Evolutionary conservation across 2,888 invertebrate species (phyloP).

Genomic region (Leptogaster cylindrica): DNA sequence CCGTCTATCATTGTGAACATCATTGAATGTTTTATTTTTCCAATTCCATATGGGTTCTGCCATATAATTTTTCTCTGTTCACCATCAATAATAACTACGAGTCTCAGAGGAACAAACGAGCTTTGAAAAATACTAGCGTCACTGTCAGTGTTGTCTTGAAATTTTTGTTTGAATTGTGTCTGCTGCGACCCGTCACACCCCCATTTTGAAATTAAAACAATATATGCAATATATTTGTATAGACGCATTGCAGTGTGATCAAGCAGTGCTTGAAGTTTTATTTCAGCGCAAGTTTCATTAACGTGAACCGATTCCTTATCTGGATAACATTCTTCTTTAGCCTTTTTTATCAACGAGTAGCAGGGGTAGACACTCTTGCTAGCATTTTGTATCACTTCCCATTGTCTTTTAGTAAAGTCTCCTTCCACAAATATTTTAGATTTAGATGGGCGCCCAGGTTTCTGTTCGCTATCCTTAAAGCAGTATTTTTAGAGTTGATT

Average conservation of each 20-base stretch:
- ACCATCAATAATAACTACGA: too few species aligned
- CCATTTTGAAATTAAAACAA: conserved; percentile 1
- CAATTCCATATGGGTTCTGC: too few species aligned
- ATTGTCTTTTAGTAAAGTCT: too few species aligned
- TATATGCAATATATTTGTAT: neutral
- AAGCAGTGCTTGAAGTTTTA: neutral
- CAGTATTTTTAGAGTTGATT: too few species aligned
- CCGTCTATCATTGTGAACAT: too few species aligned
- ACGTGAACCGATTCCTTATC: conserved; percentile 3
- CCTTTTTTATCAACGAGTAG: neutral
- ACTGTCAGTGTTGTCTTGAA: neutral
- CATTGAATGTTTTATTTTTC: too few species aligned
- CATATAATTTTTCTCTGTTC: too few species aligned
- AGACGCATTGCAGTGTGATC: neutral
- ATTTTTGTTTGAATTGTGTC: neutral
- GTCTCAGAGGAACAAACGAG: too few species aligned
- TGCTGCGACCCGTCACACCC: neutral
- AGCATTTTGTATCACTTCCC: neutral
- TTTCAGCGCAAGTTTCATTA: neutral
- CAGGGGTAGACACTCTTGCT: neutral
- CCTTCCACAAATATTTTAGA: too few species aligned
- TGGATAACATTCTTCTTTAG: neutral
- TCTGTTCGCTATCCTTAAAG: too few species aligned
- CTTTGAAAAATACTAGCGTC: neutral
- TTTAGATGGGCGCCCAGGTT: too few species aligned